Percentiles rank a stretch among this genome's conserved stretches.
Evolutionary conservation across 2,888 invertebrate genomes (phyloP).

Genomic region (Synergus itoensis): DNA sequence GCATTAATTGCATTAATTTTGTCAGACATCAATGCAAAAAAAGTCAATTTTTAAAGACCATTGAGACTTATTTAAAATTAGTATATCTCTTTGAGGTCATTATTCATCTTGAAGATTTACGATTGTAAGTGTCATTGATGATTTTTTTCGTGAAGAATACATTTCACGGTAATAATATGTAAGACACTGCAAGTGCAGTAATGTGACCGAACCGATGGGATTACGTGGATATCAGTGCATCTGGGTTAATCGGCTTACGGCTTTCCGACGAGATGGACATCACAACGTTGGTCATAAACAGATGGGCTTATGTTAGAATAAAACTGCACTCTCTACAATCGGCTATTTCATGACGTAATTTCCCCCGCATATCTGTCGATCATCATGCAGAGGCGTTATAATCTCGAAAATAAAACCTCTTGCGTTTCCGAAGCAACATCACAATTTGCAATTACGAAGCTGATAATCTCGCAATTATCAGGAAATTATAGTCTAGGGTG

Average conservation of each 20-base stretch:
- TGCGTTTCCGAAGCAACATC: conserved; percentile 3
- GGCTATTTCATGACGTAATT: conserved; percentile 14
- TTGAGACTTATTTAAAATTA: background rate
- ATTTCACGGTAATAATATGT: conserved; percentile 37
- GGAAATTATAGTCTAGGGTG: conserved; percentile 14
- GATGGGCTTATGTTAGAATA: conserved; percentile 14
- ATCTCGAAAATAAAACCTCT: conserved; percentile 1
- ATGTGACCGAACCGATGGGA: conserved; percentile 40
- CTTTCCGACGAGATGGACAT: conserved; percentile 42
- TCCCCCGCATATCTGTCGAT: conserved; percentile 18
- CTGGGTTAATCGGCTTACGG: conserved; percentile 63
- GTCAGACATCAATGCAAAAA: background rate
- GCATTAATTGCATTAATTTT: background rate
- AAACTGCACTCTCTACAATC: background rate
- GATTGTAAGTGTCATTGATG: background rate
- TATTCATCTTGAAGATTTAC: background rate
- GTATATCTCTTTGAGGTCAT: background rate
- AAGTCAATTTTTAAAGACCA: background rate
- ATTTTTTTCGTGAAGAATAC: background rate
- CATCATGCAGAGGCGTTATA: conserved; percentile 14
- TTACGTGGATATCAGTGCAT: conserved; percentile 45
- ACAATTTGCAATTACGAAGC: conserved; percentile 36
- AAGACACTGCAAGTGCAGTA: conserved; percentile 19
- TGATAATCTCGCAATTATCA: conserved; percentile 40
- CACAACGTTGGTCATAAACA: conserved; percentile 21